These are phyloP conservation scores for Watersipora subatra DNA, from an alignment of 1,140 invertebrate species.

Conservation along the genomic window DNA sequence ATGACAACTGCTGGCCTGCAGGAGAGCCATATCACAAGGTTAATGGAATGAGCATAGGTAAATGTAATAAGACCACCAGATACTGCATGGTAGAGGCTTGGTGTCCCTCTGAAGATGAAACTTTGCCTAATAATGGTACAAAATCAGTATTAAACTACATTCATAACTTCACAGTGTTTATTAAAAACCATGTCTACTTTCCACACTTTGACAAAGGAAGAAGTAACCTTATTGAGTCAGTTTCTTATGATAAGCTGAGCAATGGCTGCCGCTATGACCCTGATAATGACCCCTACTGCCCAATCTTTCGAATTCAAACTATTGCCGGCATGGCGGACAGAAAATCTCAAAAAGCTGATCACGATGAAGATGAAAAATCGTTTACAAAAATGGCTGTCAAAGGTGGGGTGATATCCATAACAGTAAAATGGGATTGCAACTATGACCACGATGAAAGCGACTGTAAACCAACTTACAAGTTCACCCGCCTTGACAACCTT, in stretches of 20 bases:
- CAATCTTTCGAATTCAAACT: conserved; percentile 42
- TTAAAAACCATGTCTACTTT: conserved; percentile 47
- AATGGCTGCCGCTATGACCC: no score
- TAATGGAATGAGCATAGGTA: conserved; percentile 40
- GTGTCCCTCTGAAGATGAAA: conserved; percentile 48
- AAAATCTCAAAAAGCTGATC: conserved; percentile 32
- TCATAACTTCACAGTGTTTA: conserved; percentile 42
- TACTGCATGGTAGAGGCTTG: conserved; percentile 44
- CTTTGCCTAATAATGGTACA: no score
- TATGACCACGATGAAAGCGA: conserved; percentile 39
- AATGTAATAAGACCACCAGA: conserved; percentile 31
- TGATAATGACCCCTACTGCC: conserved; percentile 35
- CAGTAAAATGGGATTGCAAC: conserved; percentile 47
- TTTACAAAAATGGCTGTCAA: conserved; percentile 29
- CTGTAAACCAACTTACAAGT: conserved; percentile 44
- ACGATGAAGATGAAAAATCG: conserved; percentile 24
- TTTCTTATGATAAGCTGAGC: no score
- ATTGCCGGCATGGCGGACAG: conserved; percentile 38
- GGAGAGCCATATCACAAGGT: conserved; percentile 20
- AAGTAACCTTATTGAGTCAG: conserved; percentile 40
- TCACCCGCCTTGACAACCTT: conserved; percentile 31
- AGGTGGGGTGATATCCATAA: conserved; percentile 44
- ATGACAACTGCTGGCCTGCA: conserved; percentile 19
- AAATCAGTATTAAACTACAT: neutral
- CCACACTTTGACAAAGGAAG: conserved; percentile 21